A percentile compares a stretch with the other conserved stretches of the same genome.
Evolutionary conservation across 2,113 vertebrate genomes (phyloP).

Genomic region (Collichthys lucidus): DNA sequence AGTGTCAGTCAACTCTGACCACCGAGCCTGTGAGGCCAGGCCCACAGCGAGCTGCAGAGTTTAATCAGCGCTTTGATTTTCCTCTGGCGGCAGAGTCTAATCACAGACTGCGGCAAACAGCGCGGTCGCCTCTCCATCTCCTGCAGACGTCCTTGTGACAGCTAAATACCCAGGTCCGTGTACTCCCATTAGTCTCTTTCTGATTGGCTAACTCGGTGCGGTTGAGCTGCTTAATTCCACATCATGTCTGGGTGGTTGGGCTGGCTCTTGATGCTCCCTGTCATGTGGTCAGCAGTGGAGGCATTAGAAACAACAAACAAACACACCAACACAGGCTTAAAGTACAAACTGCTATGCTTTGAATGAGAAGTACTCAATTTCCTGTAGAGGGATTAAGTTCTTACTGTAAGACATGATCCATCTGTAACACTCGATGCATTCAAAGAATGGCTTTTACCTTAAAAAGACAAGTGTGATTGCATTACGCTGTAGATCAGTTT

Average conservation of each 20-base stretch:
- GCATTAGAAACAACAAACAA: slow-evolving; percentile 76
- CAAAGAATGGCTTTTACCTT: background rate
- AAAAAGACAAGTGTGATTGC: background rate
- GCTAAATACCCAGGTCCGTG: slow-evolving; percentile 74
- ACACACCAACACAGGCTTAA: slow-evolving; percentile 51
- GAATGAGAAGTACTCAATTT: slow-evolving; percentile 37
- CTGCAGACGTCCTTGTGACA: slow-evolving; percentile 70
- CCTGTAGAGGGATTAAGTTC: background rate
- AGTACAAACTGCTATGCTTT: slow-evolving; percentile 21
- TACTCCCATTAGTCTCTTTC: slow-evolving; percentile 65
- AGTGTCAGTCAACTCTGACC: slow-evolving; percentile 75
- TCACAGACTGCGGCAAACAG: slow-evolving; percentile 68
- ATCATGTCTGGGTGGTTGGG: slow-evolving; percentile 68
- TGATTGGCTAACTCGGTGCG: slow-evolving; percentile 75
- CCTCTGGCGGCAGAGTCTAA: slow-evolving; percentile 65
- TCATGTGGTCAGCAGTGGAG: slow-evolving; percentile 59
- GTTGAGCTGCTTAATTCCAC: slow-evolving; percentile 74
- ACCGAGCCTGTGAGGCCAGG: slow-evolving; percentile 53
- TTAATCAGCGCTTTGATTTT: slow-evolving; percentile 80
- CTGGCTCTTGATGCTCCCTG: slow-evolving; percentile 48
- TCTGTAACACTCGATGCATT: background rate
- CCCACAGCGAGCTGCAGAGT: slow-evolving; percentile 60
- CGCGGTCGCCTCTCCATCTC: slow-evolving; percentile 67
- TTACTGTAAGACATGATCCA: background rate
- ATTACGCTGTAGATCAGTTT: background rate